Evolutionary conservation across 2,888 invertebrate species (phyloP).

Genomic region (Hirtodrosophila histrioides): DNA sequence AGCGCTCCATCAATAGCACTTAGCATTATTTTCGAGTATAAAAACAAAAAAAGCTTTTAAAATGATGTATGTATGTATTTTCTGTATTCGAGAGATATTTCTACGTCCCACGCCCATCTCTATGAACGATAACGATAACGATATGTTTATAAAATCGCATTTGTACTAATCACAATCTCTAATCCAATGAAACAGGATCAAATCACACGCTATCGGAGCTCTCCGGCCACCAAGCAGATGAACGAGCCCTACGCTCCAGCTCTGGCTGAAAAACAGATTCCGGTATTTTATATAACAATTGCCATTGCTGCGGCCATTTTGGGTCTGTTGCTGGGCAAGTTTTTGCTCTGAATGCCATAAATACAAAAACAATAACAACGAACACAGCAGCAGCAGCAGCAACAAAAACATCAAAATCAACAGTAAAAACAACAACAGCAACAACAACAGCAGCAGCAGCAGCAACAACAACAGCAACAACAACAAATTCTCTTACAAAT

Average conservation of each 20-base stretch:
- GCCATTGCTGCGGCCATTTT: slow-evolving; percentile 89
- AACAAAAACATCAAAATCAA: slow-evolving; percentile 25
- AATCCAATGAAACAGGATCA: slow-evolving; percentile 86
- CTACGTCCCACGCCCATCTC: no score
- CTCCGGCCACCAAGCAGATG: slow-evolving; percentile 82
- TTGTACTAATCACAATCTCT: neutral
- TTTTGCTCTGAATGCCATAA: slow-evolving; percentile 89
- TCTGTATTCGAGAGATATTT: no score
- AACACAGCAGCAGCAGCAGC: slow-evolving; percentile 28
- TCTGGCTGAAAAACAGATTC: slow-evolving; percentile 86
- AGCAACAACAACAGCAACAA: slow-evolving; percentile 19
- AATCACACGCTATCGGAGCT: slow-evolving; percentile 86
- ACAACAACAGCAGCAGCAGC: slow-evolving; percentile 1
- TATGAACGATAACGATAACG: no score
- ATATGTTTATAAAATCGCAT: no score
- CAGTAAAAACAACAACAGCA: slow-evolving; percentile 22
- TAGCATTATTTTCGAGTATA: no score
- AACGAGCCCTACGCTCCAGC: slow-evolving; percentile 87
- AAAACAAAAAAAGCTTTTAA: no score
- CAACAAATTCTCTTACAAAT: slow-evolving; percentile 16
- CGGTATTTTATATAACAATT: slow-evolving; percentile 88
- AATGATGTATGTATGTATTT: no score
- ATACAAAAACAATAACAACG: slow-evolving; percentile 18
- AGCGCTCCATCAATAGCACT: no score
- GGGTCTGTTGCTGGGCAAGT: slow-evolving; percentile 92